Evolutionary conservation across 2,888 invertebrate species (phyloP), one percentile per base, ranked within the genome.

Genomic region (Kryphioiulus occultus): DNA sequence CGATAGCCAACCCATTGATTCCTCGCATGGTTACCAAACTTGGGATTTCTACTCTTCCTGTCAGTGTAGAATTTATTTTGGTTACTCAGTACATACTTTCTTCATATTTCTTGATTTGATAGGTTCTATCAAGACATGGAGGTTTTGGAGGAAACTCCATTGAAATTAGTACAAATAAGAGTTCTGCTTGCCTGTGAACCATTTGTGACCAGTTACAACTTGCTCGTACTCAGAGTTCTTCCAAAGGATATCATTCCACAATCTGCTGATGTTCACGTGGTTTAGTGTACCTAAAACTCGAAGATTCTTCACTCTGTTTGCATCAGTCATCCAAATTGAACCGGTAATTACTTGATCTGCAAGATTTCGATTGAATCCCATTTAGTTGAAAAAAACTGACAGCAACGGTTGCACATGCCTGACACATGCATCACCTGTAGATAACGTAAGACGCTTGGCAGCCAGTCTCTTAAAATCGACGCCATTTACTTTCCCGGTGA

Each of bases 161-260:
- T 39, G 68, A n/a, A 68, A 26, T 68, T 3, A 68, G 68, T n/a
- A 68, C 3, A 68, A 47, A 47, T 47, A 47, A 1, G 10, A 47
- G 12, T 42, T 42, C 10, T 42, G 10, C n/a, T 42, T 47, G n/a
- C 86, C 86, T 26, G 2, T 85, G 26, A 85, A 85, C 44, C 30
- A 22, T 85, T 85, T 85, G n/a, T 22, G 19, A 10, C 86, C 86
- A 53, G 86, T 85, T 22, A 85, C 19, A 42, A 85, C 22, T 47
- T 85, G 86, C 30, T 42, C 22, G 12, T 44, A 9, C 17, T 19
- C 47, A 26, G 86, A 22, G n/a, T 85, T 85, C 47, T n/a, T 85
- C 86, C 44, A 42, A 0, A 85, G 47, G 86, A 85, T 26, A 17
- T 85, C 86, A 30, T 85, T 47, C 86, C 86, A 85, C 19, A 85